Percentiles rank a stretch among this genome's conserved stretches.
Conservation (phyloP, 2,113 vertebrate genomes). For the Scartelaos histophorus region DNA sequence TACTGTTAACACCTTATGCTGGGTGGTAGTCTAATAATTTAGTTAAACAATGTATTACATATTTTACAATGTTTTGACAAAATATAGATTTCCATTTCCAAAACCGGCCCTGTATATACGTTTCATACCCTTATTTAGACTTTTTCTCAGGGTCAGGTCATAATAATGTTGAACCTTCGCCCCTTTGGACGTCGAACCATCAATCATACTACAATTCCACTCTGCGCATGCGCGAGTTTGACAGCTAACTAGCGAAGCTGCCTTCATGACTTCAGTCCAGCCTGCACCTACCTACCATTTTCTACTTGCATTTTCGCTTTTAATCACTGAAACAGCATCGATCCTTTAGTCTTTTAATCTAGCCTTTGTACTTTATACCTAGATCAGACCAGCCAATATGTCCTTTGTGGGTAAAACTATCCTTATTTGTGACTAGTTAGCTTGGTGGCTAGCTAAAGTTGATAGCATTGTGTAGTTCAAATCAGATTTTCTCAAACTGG, state of each 20-base stretch:
- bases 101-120: too few species aligned
- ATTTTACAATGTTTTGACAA: too few species aligned
- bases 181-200: not conserved
- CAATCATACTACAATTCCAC: not conserved
- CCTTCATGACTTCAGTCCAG: constrained; percentile 15
- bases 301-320: not conserved
- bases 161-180: not conserved
- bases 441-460: constrained; percentile 61
- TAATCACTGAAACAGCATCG: not conserved
- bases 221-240: constrained; percentile 61
- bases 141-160: not conserved
- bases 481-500: constrained; percentile 49
- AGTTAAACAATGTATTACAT: too few species aligned
- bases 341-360: not conserved
- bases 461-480: constrained; percentile 37
- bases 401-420: constrained; percentile 15
- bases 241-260: constrained; percentile 42
- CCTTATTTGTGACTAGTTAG: constrained; percentile 39
- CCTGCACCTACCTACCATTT: constrained; percentile 33
- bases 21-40: too few species aligned
- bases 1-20: too few species aligned
- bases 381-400: constrained; percentile 29
- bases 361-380: too few species aligned
- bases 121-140: not conserved
- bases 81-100: too few species aligned